Evolutionary conservation across 2,797 vertebrate species (phyloP).

Genomic region (Alca torda): DNA sequence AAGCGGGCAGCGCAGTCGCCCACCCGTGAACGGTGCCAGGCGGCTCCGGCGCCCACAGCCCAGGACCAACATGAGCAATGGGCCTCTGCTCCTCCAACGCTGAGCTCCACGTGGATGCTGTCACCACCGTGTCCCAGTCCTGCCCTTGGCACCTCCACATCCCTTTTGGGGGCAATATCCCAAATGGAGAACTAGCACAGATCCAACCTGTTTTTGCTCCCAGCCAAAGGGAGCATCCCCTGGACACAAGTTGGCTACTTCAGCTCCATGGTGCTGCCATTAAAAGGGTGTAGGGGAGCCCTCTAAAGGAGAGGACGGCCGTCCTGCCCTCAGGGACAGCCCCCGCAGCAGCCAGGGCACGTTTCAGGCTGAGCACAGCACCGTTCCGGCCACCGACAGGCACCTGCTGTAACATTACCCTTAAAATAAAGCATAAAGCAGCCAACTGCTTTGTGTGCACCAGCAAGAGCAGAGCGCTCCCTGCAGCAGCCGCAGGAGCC

Average conservation of each 20-base stretch:
- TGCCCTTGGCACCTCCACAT: accelerated
- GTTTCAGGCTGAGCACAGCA: not conserved
- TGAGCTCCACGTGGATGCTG: accelerated
- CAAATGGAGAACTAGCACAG: not conserved
- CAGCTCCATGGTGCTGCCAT: not conserved
- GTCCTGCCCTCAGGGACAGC: not conserved
- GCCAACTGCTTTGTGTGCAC: not conserved
- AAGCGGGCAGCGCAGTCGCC: not conserved
- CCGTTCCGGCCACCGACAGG: not conserved
- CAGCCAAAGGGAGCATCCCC: not conserved
- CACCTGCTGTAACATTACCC: not conserved
- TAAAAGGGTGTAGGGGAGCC: not conserved
- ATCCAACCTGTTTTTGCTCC: not conserved
- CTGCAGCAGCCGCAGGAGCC: not conserved
- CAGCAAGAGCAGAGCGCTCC: not conserved
- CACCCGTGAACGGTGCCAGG: accelerated
- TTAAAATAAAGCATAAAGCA: not conserved
- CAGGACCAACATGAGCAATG: not conserved
- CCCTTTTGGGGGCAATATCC: not conserved
- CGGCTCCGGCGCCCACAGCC: not conserved
- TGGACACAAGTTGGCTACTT: not conserved
- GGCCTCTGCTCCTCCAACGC: not conserved
- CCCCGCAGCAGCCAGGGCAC: not conserved
- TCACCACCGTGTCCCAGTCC: accelerated
- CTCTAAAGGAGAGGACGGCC: not conserved